phyloP scores from a whole-genome alignment of 2,888 invertebrate genomes.

The Criorhina ranunculi region DNA sequence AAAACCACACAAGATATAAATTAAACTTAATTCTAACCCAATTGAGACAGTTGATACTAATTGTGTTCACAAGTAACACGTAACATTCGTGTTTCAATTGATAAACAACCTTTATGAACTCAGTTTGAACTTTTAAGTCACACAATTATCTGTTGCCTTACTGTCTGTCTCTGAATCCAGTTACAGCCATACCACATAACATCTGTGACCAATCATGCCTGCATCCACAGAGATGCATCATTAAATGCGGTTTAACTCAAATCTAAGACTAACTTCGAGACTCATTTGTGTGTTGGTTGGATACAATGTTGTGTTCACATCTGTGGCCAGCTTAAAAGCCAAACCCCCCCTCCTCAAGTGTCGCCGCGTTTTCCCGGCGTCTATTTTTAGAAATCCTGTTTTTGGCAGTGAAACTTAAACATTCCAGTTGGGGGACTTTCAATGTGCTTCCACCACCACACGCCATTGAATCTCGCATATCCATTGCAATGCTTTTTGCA shows the following conservation, averaged over 20 bases:
- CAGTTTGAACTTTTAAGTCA: conserved; percentile 55
- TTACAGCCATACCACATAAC: conserved; percentile 53
- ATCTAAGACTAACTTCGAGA: conserved; percentile 61
- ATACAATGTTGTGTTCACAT: conserved; percentile 36
- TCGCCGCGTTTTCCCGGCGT: conserved; percentile 61
- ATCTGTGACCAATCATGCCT: conserved; percentile 60
- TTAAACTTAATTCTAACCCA: conserved; percentile 2
- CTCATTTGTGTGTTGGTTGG: conserved; percentile 35
- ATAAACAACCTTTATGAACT: conserved; percentile 65
- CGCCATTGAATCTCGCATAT: conserved; percentile 43
- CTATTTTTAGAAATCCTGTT: conserved; percentile 76
- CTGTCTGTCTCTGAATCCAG: conserved; percentile 66
- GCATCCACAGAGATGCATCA: conserved; percentile 42
- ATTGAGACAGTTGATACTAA: conserved; percentile 2
- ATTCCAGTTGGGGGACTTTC: conserved; percentile 70
- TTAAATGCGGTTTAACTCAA: conserved; percentile 62
- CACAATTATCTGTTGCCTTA: conserved; percentile 62
- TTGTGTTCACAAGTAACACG: conserved; percentile 11
- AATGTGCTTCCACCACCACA: conserved; percentile 38
- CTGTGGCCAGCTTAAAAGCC: conserved; percentile 50
- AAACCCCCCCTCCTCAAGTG: conserved; percentile 28
- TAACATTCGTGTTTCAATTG: conserved; percentile 39
- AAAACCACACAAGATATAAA: background rate
- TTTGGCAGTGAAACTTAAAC: conserved; percentile 73
- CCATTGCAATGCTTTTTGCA: conserved; percentile 65